Evolutionary conservation across 2,888 invertebrate species (phyloP).

Genomic region (Drosophila robusta): DNA sequence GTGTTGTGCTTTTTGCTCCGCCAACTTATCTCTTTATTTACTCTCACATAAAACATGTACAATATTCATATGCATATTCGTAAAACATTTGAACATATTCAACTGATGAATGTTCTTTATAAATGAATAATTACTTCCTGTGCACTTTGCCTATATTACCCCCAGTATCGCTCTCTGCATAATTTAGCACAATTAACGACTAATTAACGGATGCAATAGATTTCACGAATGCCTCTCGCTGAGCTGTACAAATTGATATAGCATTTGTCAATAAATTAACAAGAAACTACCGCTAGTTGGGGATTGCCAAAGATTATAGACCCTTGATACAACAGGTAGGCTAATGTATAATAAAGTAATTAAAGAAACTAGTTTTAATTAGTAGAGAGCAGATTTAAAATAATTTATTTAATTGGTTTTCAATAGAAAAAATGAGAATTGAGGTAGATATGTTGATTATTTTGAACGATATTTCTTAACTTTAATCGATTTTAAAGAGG

Average conservation of each 20-base stretch:
- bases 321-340: background rate
- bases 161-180: slow-evolving; percentile 21
- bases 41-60: background rate
- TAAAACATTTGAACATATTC: slow-evolving; percentile 37
- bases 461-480: background rate
- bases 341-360: background rate
- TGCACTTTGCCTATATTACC: slow-evolving; percentile 28
- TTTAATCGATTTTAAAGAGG: no score
- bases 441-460: background rate
- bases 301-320: background rate
- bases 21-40: slow-evolving; percentile 69
- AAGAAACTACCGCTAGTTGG: background rate
- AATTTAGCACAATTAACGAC: slow-evolving; percentile 49
- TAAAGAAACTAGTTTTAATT: background rate
- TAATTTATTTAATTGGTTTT: no score
- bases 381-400: background rate
- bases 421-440: no score
- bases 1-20: slow-evolving; percentile 65
- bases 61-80: slow-evolving; percentile 27
- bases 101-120: slow-evolving; percentile 46
- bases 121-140: slow-evolving; percentile 60
- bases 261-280: slow-evolving; percentile 5
- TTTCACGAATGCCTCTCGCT: slow-evolving; percentile 20
- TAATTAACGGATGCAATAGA: slow-evolving; percentile 55
- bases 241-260: background rate